Conservation (phyloP, 1,140 invertebrate species). For the Tetragonula clypearis region DNA sequence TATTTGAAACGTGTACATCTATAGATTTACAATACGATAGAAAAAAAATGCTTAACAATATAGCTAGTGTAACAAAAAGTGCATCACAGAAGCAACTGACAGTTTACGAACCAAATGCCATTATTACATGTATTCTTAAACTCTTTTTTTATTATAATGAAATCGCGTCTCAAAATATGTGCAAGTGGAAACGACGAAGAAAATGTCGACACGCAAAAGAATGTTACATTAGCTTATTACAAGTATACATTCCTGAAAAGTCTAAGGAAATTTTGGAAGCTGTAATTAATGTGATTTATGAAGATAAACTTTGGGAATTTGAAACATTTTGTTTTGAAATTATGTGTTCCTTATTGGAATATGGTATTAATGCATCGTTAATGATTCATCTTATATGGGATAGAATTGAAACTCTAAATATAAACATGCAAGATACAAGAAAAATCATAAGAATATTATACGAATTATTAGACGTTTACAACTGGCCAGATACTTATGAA, state of each 20-base stretch:
- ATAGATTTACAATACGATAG: neutral
- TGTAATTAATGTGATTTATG: constrained; percentile 63
- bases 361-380: constrained; percentile 51
- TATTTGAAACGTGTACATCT: constrained; percentile 2
- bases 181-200: constrained; percentile 67
- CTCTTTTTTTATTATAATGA: constrained; percentile 62
- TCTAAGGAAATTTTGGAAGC: constrained; percentile 56
- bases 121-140: constrained; percentile 66
- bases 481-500: constrained; percentile 80
- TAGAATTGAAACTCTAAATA: constrained; percentile 59
- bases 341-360: constrained; percentile 61
- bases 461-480: constrained; percentile 77
- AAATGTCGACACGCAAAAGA: constrained; percentile 61
- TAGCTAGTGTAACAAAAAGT: constrained; percentile 36
- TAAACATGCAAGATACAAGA: constrained; percentile 45
- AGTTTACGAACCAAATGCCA: constrained; percentile 38
- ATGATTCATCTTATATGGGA: constrained; percentile 66
- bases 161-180: constrained; percentile 30
- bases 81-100: constrained; percentile 58
- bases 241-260: constrained; percentile 63
- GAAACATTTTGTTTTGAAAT: constrained; percentile 69
- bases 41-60: constrained; percentile 40
- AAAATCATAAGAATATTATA: constrained; percentile 78
- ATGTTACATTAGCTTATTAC: constrained; percentile 68
- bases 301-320: constrained; percentile 70